These are phyloP conservation scores for Cinclus mexicanus DNA, from an alignment of 2,113 vertebrate species.

Conservation along the genomic window DNA sequence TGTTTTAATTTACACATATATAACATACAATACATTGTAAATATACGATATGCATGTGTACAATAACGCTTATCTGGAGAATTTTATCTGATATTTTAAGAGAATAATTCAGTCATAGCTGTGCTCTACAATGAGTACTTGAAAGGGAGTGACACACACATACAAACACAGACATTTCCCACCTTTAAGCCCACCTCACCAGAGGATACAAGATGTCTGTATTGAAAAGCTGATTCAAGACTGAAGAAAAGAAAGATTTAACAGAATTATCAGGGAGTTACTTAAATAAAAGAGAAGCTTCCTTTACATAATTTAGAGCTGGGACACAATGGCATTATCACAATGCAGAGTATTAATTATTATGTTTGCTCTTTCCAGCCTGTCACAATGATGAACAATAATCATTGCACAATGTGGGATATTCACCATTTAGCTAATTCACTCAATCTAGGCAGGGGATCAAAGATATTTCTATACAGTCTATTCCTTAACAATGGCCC, in stretches of 20 bases:
- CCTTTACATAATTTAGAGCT: not conserved
- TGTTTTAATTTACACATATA: not conserved
- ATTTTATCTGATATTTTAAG: not conserved
- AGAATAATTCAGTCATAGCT: not conserved
- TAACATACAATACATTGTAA: not conserved
- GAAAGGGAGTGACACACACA: not conserved
- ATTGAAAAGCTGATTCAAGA: not conserved
- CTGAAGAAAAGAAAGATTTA: slow-evolving; percentile 2
- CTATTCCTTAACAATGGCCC: not conserved
- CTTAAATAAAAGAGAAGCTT: slow-evolving; percentile 20
- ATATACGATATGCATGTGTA: not conserved
- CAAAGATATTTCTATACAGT: not conserved
- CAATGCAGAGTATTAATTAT: not conserved
- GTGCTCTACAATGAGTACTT: not conserved
- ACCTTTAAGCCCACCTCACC: not conserved
- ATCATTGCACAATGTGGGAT: not conserved
- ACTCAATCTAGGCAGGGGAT: slow-evolving; percentile 25
- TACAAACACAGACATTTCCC: not conserved
- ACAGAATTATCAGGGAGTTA: not conserved
- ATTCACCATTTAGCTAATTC: slow-evolving; percentile 6
- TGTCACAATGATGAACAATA: slow-evolving; percentile 31
- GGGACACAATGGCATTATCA: not conserved
- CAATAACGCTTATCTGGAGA: not conserved
- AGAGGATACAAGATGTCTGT: not conserved
- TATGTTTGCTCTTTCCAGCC: slow-evolving; percentile 28